Base-by-base conservation (phyloP, 2,797 vertebrate species). In the Rhinophrynus dorsalis region DNA sequence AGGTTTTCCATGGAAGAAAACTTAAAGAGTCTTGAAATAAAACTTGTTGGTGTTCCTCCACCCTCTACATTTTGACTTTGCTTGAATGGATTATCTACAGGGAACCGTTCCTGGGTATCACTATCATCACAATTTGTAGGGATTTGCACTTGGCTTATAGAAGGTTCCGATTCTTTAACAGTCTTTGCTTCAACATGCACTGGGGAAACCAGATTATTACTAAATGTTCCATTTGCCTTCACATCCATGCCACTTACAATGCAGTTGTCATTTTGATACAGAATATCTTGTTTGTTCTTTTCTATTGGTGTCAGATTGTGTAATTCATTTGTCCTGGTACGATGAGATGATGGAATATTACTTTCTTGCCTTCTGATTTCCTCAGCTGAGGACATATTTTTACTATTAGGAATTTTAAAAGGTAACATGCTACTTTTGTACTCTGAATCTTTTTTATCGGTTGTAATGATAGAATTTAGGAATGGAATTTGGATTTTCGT, bases 1-100 rank as follows among this genome's bases (percentile, higher is more conserved):
- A 44, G 37, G 32, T 90, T 91, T 59, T 90, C 92, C 77, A 6
- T 51, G 11, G 77, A 78, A 45, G 91, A 81, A 82, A 91, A 84
- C 18, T 78, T 90, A 58, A 93, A 84, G 64, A 96, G 82, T 27
- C 86, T 92, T 29, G 94, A 93, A 79, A 96, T 80, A 60, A 96
- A 79, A 37, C 89, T 81, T 50, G 81, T 85, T 75, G 84, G 75
- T 40, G 21, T 27, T 76, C 79, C 57, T 58, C 60, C 44, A 27
- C 15, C 47, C 32, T 65, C 52, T 4, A 18, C 3, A 45, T 27
- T 29, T 12, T 26, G 38, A 21, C 3, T 44, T 44, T 15, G 20
- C 20, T 44, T 44, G 1, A 18, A 3, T 18, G 15, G 6, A 2
- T 44, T 18, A 20, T 44, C 7, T 5, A 20, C 6, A 42, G 40